These are phyloP conservation scores for Eupsittula cactorum DNA, from an alignment of 2,113 vertebrate species.

Conservation along the genomic window DNA sequence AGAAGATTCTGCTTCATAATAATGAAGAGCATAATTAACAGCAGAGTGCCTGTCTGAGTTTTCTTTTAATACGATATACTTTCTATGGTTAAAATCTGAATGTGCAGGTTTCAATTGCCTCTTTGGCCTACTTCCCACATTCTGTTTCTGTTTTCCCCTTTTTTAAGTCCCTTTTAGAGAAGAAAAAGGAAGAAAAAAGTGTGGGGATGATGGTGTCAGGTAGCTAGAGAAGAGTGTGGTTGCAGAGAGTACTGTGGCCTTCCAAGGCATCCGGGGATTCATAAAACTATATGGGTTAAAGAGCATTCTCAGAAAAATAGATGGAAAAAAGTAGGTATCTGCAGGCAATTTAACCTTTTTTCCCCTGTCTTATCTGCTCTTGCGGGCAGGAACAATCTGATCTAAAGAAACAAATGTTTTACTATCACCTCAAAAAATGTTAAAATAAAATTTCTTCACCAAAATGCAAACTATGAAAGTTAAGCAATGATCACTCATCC, in stretches of 20 bases:
- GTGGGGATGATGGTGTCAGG: accelerated
- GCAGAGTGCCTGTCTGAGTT: not conserved
- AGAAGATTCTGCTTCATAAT: not conserved
- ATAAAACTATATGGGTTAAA: not conserved
- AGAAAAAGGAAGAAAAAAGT: not conserved
- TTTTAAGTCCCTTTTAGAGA: not conserved
- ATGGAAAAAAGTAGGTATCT: not conserved
- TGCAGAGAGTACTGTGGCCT: not conserved
- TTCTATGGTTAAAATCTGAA: not conserved
- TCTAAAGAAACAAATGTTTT: not conserved
- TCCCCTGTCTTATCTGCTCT: not conserved
- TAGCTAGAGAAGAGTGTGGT: not conserved
- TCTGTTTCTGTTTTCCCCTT: not conserved
- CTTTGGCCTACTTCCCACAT: not conserved
- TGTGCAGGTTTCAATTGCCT: not conserved
- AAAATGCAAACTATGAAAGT: not conserved
- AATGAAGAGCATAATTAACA: not conserved
- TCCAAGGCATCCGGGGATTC: not conserved
- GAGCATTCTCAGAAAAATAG: not conserved
- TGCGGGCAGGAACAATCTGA: not conserved
- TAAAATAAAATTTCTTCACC: not conserved
- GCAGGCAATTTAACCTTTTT: not conserved
- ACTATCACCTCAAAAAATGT: not conserved
- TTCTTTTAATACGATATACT: not conserved
- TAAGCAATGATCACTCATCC: not conserved